Conservation (phyloP, 1,140 invertebrate species). For the Philaenus spumarius region DNA sequence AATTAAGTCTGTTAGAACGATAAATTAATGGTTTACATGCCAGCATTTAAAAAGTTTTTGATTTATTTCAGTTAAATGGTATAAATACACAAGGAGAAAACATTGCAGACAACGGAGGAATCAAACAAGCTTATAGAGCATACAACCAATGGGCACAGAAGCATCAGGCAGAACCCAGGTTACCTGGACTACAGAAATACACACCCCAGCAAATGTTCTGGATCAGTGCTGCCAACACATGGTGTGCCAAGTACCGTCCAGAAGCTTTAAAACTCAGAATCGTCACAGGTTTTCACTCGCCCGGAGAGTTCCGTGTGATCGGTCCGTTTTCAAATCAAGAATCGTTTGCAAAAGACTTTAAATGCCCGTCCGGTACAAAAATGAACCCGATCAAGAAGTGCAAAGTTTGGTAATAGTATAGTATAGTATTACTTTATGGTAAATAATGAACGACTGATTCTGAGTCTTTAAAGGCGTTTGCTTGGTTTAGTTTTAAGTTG, state of each 20-base stretch:
- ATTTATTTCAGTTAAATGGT: slow-evolving; percentile 65
- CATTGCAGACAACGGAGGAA: slow-evolving; percentile 84
- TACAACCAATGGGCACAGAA: slow-evolving; percentile 62
- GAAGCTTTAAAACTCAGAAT: slow-evolving; percentile 31
- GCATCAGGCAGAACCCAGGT: slow-evolving; percentile 53
- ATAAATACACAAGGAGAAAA: slow-evolving; percentile 88
- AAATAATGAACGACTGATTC: no score
- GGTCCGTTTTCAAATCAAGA: slow-evolving; percentile 85
- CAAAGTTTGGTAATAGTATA: slow-evolving; percentile 54
- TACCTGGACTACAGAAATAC: slow-evolving; percentile 52
- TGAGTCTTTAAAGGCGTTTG: no score
- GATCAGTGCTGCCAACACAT: slow-evolving; percentile 60
- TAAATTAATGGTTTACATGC: no score
- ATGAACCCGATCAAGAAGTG: slow-evolving; percentile 91
- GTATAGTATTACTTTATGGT: no score
- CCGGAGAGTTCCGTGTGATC: slow-evolving; percentile 72
- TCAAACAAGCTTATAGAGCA: slow-evolving; percentile 79
- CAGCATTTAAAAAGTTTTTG: no score
- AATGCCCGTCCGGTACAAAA: slow-evolving; percentile 68
- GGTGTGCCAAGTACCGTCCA: slow-evolving; percentile 60
- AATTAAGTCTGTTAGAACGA: no score
- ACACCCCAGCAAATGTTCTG: slow-evolving; percentile 68
- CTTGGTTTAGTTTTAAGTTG: no score
- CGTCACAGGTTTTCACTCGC: slow-evolving; percentile 59
- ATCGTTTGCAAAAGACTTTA: slow-evolving; percentile 81